phyloP scores from a whole-genome alignment of 2,888 invertebrate species.

The Melieria omissa region DNA sequence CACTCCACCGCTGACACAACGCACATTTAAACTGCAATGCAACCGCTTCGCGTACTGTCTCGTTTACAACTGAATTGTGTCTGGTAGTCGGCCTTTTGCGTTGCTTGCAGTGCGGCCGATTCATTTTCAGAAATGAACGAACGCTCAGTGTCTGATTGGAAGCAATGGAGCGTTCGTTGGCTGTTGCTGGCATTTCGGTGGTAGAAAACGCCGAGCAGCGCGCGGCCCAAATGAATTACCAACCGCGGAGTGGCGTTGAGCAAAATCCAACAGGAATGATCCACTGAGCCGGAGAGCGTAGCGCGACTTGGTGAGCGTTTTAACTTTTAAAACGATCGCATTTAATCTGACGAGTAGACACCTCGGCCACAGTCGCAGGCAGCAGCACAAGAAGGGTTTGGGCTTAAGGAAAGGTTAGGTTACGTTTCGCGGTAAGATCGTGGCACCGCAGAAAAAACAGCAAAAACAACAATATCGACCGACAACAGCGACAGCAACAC shows the following conservation, averaged over 20 bases:
- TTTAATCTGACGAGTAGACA: background rate
- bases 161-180: too few relatives aligned
- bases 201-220: too few relatives aligned
- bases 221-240: too few relatives aligned
- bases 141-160: too few relatives aligned
- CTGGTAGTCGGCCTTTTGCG: slow-evolving; percentile 18
- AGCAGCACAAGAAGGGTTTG: background rate
- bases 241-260: too few relatives aligned
- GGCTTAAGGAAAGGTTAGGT: background rate
- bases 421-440: slow-evolving; percentile 1
- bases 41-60: slow-evolving; percentile 27
- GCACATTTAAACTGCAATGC: slow-evolving; percentile 1
- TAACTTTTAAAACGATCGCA: slow-evolving; percentile 1
- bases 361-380: background rate
- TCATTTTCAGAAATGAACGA: too few relatives aligned
- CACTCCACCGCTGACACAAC: slow-evolving; percentile 11
- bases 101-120: background rate
- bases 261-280: too few relatives aligned
- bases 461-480: background rate
- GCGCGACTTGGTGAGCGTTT: background rate
- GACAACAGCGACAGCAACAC: too few relatives aligned
- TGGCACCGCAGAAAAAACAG: background rate
- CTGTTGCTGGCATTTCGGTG: too few relatives aligned
- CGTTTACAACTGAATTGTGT: slow-evolving; percentile 24
- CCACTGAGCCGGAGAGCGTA: too few relatives aligned